Percentiles rank a stretch among this genome's conserved stretches.
Conservation (phyloP, 2,113 vertebrate species). For the Gymnocephalus cernua region DNA sequence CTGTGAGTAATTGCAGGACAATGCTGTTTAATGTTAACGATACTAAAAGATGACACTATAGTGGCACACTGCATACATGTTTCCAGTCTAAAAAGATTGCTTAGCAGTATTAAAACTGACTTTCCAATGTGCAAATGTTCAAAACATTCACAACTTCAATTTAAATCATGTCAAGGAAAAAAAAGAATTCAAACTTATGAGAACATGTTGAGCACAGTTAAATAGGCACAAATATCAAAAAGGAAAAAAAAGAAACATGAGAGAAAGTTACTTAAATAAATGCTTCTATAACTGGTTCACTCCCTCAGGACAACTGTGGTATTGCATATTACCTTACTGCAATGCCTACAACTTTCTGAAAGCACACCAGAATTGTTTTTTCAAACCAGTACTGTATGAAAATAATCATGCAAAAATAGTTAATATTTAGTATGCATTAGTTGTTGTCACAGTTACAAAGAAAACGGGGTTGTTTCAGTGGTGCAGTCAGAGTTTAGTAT, state of each 20-base stretch:
- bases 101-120: neutral
- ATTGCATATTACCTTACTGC: neutral
- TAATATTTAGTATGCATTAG: neutral
- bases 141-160: neutral
- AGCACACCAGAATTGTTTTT: no score
- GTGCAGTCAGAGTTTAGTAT: neutral
- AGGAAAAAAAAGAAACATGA: no score
- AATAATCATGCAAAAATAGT: neutral
- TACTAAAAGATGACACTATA: neutral
- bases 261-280: neutral
- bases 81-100: no score
- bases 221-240: no score
- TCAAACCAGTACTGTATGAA: neutral
- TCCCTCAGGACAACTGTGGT: neutral
- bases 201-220: neutral
- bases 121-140: no score
- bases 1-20: neutral
- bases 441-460: neutral
- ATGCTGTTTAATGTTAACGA: neutral
- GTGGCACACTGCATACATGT: no score
- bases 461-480: neutral
- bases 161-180: neutral
- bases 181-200: neutral
- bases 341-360: neutral
- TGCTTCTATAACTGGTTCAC: neutral